Percentiles rank a stretch among this genome's conserved stretches.
phyloP scores from a whole-genome alignment of 2,113 vertebrate genomes.

The Anarrhichthys ocellatus region DNA sequence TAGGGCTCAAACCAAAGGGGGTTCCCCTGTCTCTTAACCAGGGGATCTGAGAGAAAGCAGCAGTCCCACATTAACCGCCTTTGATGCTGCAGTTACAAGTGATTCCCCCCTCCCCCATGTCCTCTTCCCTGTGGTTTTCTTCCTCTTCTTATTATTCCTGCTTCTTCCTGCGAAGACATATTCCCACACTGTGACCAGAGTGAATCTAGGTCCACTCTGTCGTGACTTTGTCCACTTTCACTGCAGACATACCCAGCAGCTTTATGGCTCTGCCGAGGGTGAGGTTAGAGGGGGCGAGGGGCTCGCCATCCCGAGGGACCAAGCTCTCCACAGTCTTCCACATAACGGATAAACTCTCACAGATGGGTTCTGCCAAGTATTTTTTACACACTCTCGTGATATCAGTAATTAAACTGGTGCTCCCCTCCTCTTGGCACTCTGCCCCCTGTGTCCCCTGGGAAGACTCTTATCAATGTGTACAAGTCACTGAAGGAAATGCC shows the following conservation, averaged over 20 bases:
- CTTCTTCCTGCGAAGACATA: constrained; percentile 54
- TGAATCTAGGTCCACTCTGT: constrained; percentile 66
- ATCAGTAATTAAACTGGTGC: constrained; percentile 58
- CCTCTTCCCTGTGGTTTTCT: constrained; percentile 51
- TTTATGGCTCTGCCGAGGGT: constrained; percentile 48
- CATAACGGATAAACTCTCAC: constrained; percentile 77
- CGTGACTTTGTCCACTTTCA: constrained; percentile 77
- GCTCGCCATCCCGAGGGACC: constrained; percentile 57
- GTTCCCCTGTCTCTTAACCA: constrained; percentile 32
- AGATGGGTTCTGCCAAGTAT: constrained; percentile 71
- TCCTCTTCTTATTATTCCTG: constrained; percentile 53
- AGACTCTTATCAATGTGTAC: constrained; percentile 80
- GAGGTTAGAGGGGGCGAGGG: constrained; percentile 32
- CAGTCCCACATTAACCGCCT: constrained; percentile 69
- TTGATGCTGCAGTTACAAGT: constrained; percentile 73
- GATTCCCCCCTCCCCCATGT: constrained; percentile 36
- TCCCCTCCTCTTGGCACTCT: constrained; percentile 22
- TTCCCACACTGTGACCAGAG: constrained; percentile 73
- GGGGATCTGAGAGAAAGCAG: constrained; percentile 33
- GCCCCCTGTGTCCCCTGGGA: constrained; percentile 50
- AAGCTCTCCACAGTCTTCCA: constrained; percentile 46
- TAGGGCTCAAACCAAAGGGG: constrained; percentile 40
- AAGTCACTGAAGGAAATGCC: constrained; percentile 86
- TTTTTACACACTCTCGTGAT: constrained; percentile 71
- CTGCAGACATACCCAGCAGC: constrained; percentile 65